Base-by-base conservation (phyloP, 2,797 vertebrate species). In the Tangara arthus region DNA sequence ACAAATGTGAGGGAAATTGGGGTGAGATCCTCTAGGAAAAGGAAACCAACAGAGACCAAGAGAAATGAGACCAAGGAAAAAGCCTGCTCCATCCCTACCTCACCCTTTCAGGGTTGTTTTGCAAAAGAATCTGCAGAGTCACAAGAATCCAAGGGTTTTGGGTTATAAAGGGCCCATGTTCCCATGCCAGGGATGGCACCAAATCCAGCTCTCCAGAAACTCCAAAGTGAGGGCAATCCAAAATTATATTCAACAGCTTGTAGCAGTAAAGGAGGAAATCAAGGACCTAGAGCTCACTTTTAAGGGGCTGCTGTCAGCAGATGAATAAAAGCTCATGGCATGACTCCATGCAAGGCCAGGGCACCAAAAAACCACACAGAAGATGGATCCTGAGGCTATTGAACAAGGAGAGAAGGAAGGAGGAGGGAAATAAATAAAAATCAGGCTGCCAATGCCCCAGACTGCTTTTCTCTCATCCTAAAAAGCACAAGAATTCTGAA, bases 401-500 rank as follows among this genome's bases (percentile, higher is more conserved):
- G 49, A 61, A 64, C 30, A 35, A 60, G 35, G 23, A 79, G 15
- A n/a, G 49, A 80, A 86, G 18, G 49, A 41, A 83, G 61, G 49
- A 46, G 18, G 53, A 64, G 30, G 27, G 13, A 82, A 95, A 83
- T 11, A 1, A 76, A 50, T 55, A 69, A 68, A 83, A 90, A 64
- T 37, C 11, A 15, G 30, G 10, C 35, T 66, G 53, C n/a, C 35
- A 52, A 17, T 69, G 22, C 20, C 47, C 35, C 42, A n/a, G 42
- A 26, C 23, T 65, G n/a, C 68, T 91, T 35, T 68, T 47, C 24
- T 71, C 53, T 81, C 52, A 52, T 37, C 53, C 65, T 68, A 49
- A 60, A 82, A 91, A 61, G 16, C 20, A 52, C 12, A 30, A 32
- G 10, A 32, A 73, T 78, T 94, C 75, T 91, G 73, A 87, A 84